phyloP scores from a whole-genome alignment of 2,797 vertebrate genomes.

The Trachops cirrhosus region DNA sequence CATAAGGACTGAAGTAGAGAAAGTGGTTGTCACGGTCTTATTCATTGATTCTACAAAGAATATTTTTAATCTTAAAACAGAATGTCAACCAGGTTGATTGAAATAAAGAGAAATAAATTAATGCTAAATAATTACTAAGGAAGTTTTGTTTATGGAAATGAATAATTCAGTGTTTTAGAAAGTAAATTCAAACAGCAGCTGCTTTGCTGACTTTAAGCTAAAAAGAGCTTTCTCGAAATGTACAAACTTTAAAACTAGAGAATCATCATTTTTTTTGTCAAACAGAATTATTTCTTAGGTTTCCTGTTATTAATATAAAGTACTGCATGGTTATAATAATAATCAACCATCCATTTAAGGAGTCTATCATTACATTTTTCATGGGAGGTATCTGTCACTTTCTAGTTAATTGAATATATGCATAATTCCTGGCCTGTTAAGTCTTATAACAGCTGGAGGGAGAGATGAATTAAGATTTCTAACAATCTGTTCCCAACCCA shows the following conservation, averaged over 20 bases:
- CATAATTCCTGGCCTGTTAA: slow-evolving; percentile 48
- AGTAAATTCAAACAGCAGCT: slow-evolving; percentile 75
- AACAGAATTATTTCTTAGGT: not conserved
- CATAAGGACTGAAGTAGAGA: not conserved
- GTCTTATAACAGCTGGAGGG: slow-evolving; percentile 49
- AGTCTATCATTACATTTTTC: not conserved
- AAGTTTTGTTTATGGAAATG: slow-evolving; percentile 80
- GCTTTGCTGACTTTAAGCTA: slow-evolving; percentile 70
- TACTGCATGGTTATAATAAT: not conserved
- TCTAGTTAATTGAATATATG: slow-evolving; percentile 60
- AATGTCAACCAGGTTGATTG: slow-evolving; percentile 67
- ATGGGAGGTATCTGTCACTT: not conserved
- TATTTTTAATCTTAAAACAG: slow-evolving; percentile 72
- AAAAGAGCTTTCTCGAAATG: slow-evolving; percentile 68
- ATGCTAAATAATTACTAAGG: slow-evolving; percentile 78
- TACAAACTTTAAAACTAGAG: slow-evolving; percentile 56
- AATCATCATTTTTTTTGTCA: slow-evolving; percentile 39
- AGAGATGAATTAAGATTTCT: slow-evolving; percentile 50
- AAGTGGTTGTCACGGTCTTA: not conserved
- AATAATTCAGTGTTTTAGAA: slow-evolving; percentile 78
- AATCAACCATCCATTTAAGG: not conserved
- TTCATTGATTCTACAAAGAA: slow-evolving; percentile 56
- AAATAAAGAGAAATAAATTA: slow-evolving; percentile 78
- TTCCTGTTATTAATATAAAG: slow-evolving; percentile 1
- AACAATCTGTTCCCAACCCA: slow-evolving; percentile 65